Conservation (phyloP, 1,140 invertebrate genomes). For the Phenacoccus solenopsis region DNA sequence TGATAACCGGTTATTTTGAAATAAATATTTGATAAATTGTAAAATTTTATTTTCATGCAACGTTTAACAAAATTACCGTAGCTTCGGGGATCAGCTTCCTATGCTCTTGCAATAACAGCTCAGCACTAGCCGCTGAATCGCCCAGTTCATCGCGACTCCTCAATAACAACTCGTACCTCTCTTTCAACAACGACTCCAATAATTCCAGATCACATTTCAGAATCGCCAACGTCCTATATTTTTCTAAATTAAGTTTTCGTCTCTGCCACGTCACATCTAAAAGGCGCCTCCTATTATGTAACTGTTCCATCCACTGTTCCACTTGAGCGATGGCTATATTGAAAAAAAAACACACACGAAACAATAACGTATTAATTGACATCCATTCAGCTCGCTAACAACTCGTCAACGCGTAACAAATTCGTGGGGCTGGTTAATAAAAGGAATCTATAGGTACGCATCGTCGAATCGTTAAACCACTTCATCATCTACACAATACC, state of each 20-base stretch:
- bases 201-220: conserved; percentile 58
- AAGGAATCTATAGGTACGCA: no score
- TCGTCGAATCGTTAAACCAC: no score
- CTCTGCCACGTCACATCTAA: conserved; percentile 57
- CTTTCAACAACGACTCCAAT: conserved; percentile 45
- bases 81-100: conserved; percentile 57
- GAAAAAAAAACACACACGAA: conserved; percentile 21
- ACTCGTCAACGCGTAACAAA: neutral
- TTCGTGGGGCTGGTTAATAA: neutral
- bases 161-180: conserved; percentile 36
- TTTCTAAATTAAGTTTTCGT: conserved; percentile 30
- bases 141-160: conserved; percentile 41
- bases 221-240: conserved; percentile 59
- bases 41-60: no score
- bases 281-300: conserved; percentile 60
- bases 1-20: no score
- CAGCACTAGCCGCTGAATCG: conserved; percentile 54
- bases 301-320: conserved; percentile 57
- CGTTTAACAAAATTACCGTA: conserved; percentile 41
- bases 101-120: conserved; percentile 53
- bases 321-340: conserved; percentile 50
- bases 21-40: no score
- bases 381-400: neutral
- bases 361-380: conserved; percentile 6
- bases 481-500: no score